These are phyloP conservation scores for Neodontobutis hainanensis DNA, from an alignment of 2,113 vertebrate species.

Conservation along the genomic window DNA sequence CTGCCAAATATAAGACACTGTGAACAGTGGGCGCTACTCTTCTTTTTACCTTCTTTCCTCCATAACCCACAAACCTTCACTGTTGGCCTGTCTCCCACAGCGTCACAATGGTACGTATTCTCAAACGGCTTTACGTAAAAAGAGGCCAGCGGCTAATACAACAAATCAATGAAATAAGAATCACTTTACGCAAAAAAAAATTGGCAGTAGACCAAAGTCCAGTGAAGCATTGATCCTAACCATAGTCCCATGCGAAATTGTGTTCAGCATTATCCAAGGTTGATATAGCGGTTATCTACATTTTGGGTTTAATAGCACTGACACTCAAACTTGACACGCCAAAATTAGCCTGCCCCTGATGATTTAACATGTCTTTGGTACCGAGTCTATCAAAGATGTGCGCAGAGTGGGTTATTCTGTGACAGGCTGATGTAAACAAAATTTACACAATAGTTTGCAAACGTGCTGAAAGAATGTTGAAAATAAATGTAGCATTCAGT, in stretches of 20 bases:
- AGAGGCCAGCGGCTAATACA: not conserved
- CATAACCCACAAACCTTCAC: conserved; percentile 69
- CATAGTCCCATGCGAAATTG: no score
- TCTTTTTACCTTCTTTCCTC: conserved; percentile 73
- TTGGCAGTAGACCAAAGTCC: conserved; percentile 15
- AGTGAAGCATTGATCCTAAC: not conserved
- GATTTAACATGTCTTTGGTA: no score
- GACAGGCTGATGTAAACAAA: no score
- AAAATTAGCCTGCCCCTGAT: no score
- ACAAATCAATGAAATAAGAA: not conserved
- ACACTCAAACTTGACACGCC: no score
- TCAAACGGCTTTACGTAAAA: conserved; percentile 34
- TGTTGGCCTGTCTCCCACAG: conserved; percentile 6
- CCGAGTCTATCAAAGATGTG: no score
- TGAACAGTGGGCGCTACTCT: conserved; percentile 18
- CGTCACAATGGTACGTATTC: conserved; percentile 57
- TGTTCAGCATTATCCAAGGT: no score
- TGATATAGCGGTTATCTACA: no score
- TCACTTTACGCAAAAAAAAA: not conserved
- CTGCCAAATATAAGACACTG: conserved; percentile 10
- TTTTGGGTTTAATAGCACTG: no score
- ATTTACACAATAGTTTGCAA: no score
- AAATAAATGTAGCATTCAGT: not conserved
- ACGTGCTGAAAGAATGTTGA: no score
- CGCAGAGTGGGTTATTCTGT: no score